These are phyloP conservation scores for Halocaridina rubra DNA, from an alignment of 2,888 invertebrate species.

Conservation along the genomic window DNA sequence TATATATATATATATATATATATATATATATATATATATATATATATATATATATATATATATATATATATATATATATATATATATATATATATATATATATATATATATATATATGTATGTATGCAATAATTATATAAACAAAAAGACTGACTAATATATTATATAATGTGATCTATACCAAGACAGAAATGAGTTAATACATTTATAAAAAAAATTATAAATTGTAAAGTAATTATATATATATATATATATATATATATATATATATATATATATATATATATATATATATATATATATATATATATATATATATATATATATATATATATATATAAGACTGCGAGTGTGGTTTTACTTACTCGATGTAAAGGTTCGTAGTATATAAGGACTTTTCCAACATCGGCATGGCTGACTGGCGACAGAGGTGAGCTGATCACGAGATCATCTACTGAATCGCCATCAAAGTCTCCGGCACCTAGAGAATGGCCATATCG, in stretches of 20 bases:
- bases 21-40: neutral
- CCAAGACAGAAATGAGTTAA: no score
- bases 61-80: no score
- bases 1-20: neutral
- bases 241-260: neutral
- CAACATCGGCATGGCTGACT: neutral
- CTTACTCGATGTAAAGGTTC: neutral
- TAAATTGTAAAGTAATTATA: no score
- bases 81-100: no score
- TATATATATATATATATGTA: no score
- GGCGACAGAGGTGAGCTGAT: slow-evolving; percentile 1
- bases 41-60: neutral
- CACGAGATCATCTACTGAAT: slow-evolving; percentile 10
- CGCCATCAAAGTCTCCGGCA: slow-evolving; percentile 22
- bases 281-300: neutral
- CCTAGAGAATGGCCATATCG: slow-evolving; percentile 11
- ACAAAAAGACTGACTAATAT: no score
- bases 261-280: neutral
- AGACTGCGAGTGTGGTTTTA: neutral
- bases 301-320: neutral
- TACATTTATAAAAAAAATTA: no score
- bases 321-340: neutral
- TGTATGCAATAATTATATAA: no score
- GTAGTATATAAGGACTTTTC: neutral
- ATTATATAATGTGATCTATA: no score